Evolutionary conservation across 2,888 invertebrate species (phyloP).

Genomic region (Eretmocerus hayati): DNA sequence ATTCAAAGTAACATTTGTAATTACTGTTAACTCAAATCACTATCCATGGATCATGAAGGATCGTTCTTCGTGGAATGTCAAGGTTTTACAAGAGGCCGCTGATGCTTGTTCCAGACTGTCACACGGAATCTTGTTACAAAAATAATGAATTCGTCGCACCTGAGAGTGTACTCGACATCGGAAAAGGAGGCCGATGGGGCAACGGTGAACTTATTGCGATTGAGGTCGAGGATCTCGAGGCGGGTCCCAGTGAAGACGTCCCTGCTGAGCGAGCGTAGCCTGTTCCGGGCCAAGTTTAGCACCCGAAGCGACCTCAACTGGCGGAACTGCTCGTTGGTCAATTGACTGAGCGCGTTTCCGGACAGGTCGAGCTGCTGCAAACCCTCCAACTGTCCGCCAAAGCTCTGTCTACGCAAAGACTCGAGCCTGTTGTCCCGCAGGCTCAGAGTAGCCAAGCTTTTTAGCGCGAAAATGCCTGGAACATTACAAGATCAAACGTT

Average conservation of each 20-base stretch:
- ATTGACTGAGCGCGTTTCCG: conserved; percentile 65
- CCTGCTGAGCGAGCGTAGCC: conserved; percentile 64
- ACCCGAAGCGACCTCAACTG: conserved; percentile 68
- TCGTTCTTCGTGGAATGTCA: too few relatives aligned
- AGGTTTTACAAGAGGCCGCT: too few relatives aligned
- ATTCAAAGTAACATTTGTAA: too few relatives aligned
- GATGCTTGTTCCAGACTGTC: too few relatives aligned
- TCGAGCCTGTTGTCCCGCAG: conserved; percentile 69
- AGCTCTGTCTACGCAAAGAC: conserved; percentile 66
- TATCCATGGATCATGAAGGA: too few relatives aligned
- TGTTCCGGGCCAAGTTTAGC: conserved; percentile 66
- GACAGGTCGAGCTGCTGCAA: conserved; percentile 75
- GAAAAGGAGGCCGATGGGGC: conserved; percentile 72
- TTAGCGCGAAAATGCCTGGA: conserved; percentile 62
- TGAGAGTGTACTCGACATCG: conserved; percentile 71
- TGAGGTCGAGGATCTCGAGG: conserved; percentile 73
- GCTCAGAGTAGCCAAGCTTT: conserved; percentile 62
- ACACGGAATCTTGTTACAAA: too few relatives aligned
- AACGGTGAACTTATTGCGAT: conserved; percentile 69
- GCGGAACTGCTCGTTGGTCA: conserved; percentile 74
- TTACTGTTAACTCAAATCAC: too few relatives aligned
- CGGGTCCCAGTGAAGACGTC: conserved; percentile 75
- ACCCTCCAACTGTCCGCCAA: conserved; percentile 64
- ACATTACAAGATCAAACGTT: neutral
- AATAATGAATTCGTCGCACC: too few relatives aligned